Evolutionary conservation across 2,888 invertebrate genomes (phyloP), one percentile per base, ranked within the genome.

Genomic region (Diploptera punctata): DNA sequence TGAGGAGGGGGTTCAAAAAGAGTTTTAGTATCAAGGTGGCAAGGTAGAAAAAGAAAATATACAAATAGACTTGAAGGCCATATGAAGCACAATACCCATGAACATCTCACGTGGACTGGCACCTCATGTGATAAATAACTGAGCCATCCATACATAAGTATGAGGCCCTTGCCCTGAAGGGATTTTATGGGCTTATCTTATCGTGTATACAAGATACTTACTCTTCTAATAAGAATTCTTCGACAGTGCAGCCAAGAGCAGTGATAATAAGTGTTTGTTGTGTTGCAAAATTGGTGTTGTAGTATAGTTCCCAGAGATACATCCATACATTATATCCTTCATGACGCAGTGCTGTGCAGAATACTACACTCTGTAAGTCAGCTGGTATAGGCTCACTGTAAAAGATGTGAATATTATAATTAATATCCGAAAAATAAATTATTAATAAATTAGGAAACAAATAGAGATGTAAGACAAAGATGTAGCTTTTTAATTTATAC

Each of bases 321-420:
- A 91, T 86, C 89, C 93, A 94, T 79, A 93, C 93, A 0, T 83
- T 83, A 24, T 86, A 82, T 0, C 87, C 87, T 49, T 93, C 93
- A 72, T 87, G 81, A 70, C 85, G 86, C 0, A 94, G 80, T 19
- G 88, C 91, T 5, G 84, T 82, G 79, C 91, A 91, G 80, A 90
- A 91, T 0, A 91, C 89, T 0, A 88, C 82, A 0, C 85, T 81
- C 61, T 91, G 88, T 33, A 91, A 85, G 80, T 91, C 89, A 13
- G 87, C 87, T 0, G 90, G 87, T 65, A 93, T 54, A 21, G 26
- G 5, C 4, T 16, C 26, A n/a, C 18, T 60, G 52, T 47, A 33
- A 5, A 33, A 33, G 10, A 5, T 7, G 33, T 33, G n/a, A n/a
- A n/a, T n/a, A n/a, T n/a, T n/a, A n/a, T n/a, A n/a, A n/a, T n/a